Conservation (phyloP, 2,888 invertebrate genomes). For the Anodontia alba region DNA sequence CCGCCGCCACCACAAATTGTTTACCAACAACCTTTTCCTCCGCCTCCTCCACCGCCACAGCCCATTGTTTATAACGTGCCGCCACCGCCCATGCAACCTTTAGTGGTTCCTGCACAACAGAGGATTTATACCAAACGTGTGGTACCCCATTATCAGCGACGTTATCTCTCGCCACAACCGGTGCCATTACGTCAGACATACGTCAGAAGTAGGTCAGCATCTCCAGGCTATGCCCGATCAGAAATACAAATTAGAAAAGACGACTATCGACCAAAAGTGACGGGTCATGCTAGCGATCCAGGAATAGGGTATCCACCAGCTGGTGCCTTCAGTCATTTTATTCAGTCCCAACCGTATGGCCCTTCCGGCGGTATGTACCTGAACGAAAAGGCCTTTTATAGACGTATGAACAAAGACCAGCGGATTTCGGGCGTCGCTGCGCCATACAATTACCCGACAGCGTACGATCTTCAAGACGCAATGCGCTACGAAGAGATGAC, state of each 20-base stretch:
- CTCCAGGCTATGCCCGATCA: constrained; percentile 37
- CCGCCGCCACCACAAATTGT: constrained; percentile 1
- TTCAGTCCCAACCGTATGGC: not conserved
- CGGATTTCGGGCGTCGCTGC: constrained; percentile 27
- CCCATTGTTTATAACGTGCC: not conserved
- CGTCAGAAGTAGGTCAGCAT: constrained; percentile 46
- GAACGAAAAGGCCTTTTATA: constrained; percentile 50
- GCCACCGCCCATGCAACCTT: not conserved
- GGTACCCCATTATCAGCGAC: not conserved
- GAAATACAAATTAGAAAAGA: constrained; percentile 21
- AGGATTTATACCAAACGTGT: constrained; percentile 40
- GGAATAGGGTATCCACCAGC: constrained; percentile 10
- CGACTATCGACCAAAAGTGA: constrained; percentile 27
- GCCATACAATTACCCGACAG: constrained; percentile 44
- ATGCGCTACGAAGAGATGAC: constrained; percentile 44
- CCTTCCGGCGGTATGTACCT: constrained; percentile 15
- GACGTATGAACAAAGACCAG: constrained; percentile 37
- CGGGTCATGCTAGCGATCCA: constrained; percentile 44
- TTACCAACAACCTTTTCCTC: constrained; percentile 5
- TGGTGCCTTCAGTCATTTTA: constrained; percentile 17
- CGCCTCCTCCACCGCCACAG: constrained; percentile 26
- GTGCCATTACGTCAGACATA: constrained; percentile 5
- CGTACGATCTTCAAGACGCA: constrained; percentile 43
- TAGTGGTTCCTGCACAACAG: constrained; percentile 18
- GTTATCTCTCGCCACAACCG: constrained; percentile 28